A percentile compares a stretch with the other conserved stretches of the same genome.
phyloP scores from a whole-genome alignment of 2,113 vertebrate species.

The Hucho hucho region DNA sequence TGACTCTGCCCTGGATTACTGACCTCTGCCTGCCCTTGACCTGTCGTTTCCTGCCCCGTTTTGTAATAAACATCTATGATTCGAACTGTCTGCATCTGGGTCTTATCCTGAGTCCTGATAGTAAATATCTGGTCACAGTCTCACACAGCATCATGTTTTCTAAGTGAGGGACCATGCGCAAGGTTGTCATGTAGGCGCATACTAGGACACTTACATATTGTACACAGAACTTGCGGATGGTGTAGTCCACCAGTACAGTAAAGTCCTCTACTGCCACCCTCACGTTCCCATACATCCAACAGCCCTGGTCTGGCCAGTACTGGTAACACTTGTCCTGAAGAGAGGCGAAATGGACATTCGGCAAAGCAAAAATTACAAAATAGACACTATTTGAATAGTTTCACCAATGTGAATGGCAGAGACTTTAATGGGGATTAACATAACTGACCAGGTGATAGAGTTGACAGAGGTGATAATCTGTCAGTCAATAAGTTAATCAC shows the following conservation, averaged over 20 bases:
- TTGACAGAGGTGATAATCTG: neutral
- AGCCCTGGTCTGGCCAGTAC: constrained; percentile 97
- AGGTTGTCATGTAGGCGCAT: no score
- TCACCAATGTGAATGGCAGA: no score
- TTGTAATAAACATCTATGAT: no score
- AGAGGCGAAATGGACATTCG: neutral
- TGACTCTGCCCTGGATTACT: no score
- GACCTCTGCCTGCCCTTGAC: no score
- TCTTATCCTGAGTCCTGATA: no score
- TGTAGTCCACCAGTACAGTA: constrained; percentile 92
- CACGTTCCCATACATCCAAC: constrained; percentile 90
- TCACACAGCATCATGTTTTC: neutral
- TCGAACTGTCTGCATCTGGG: no score
- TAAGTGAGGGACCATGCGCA: no score
- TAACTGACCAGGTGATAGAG: neutral
- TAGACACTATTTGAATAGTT: no score
- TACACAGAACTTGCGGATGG: constrained; percentile 91
- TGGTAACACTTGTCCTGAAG: constrained; percentile 90
- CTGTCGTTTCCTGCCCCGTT: no score
- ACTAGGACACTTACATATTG: constrained; percentile 80
- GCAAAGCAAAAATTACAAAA: neutral
- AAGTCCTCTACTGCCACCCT: constrained; percentile 89
- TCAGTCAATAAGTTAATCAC: constrained; percentile 64
- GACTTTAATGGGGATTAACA: neutral
- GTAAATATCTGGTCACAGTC: neutral